These are phyloP conservation scores for Gymnothorax javanicus DNA, from an alignment of 2,797 vertebrate genomes.

Conservation along the genomic window DNA sequence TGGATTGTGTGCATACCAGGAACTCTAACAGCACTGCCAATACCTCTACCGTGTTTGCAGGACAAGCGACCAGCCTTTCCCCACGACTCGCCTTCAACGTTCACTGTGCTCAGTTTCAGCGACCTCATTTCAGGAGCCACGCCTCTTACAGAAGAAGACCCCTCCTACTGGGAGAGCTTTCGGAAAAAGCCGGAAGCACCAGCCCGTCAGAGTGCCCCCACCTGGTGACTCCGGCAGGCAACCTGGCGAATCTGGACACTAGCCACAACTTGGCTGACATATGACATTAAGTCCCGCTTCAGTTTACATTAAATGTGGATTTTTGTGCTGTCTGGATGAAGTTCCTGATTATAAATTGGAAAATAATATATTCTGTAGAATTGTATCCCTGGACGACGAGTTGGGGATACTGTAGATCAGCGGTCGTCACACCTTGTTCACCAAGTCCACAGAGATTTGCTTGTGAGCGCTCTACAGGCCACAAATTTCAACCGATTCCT, in stretches of 20 bases:
- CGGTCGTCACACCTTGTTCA: too few species aligned
- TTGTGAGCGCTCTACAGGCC: too few species aligned
- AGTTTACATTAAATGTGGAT: neutral
- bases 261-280: neutral
- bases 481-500: too few species aligned
- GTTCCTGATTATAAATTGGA: neutral
- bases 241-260: neutral
- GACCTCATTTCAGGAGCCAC: constrained; percentile 83
- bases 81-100: constrained; percentile 63
- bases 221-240: constrained; percentile 28
- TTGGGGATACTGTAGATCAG: too few species aligned
- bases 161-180: constrained; percentile 87
- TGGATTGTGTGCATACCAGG: neutral
- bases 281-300: neutral
- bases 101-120: constrained; percentile 79
- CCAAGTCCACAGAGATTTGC: too few species aligned
- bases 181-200: constrained; percentile 80
- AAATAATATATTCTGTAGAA: too few species aligned
- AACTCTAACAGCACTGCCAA: neutral
- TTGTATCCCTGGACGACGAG: too few species aligned
- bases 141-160: constrained; percentile 83
- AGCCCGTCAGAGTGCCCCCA: constrained; percentile 71
- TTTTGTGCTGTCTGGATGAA: neutral
- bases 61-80: constrained; percentile 46
- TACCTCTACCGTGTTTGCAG: constrained; percentile 45